Base-by-base conservation (phyloP, 2,888 invertebrate genomes). In the Conus canariensis region DNA sequence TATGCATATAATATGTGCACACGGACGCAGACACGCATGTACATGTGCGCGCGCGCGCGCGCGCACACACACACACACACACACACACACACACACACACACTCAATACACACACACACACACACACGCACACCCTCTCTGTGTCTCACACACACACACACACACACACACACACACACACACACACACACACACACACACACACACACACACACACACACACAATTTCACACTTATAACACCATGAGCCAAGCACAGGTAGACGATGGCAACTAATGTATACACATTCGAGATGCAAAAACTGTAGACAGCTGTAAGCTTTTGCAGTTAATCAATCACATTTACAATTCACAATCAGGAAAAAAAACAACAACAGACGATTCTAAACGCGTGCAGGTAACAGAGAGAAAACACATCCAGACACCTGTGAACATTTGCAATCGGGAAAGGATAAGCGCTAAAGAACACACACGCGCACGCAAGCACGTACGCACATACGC, bases 401-500 rank as follows among this genome's bases (percentile, higher is more conserved):
- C 30, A 30, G 30, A 30, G 30, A 30, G 30, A 30, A 77, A 25
- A 77, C 30, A 77, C 77, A 77, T 25, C n/a, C 77, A 77, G 25
- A 77, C 77, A 77, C 77, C 8, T 14, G 25, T 25, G 19, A 5
- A 30, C 77, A 77, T 8, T 9, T 25, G 56, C 58, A 59, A 10
- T 8, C 58, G 14, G 1, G 9, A 56, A 85, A 56, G 22, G 16
- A 85, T 58, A 59, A 0, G 58, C 58, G 22, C 58, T 58, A 10
- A 59, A 56, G 56, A 7, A 59, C 58, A 85, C 58, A 59, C 58
- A 85, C 58, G 10, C 85, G 56, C 9, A 59, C 85, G 56, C 85
- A 59, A 56, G 56, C 85, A 59, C 85, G 56, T 58, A 59, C 85
- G 56, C 85, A 59, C 85, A 58, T 58, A 59, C 85, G 56, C 85